phyloP scores from a whole-genome alignment of 2,888 invertebrate genomes.

The Petrolisthes manimaculis region DNA sequence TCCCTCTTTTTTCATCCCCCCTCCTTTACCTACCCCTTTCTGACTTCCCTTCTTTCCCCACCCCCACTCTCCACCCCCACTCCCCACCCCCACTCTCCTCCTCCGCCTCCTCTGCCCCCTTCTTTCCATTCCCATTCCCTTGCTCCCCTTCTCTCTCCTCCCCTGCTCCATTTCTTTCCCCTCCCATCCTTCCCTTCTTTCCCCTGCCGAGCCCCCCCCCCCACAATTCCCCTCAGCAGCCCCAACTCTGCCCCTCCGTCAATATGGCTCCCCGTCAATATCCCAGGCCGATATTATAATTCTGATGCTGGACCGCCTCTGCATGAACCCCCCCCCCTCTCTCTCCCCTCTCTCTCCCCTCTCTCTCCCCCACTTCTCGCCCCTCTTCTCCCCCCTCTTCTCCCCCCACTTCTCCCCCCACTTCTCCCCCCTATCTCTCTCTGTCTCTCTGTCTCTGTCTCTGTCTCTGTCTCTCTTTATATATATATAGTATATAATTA shows the following conservation, averaged over 20 bases:
- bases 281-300: constrained; percentile 59
- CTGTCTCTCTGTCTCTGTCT: too few relatives aligned
- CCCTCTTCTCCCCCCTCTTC: too few relatives aligned
- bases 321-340: constrained; percentile 52
- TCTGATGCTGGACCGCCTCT: constrained; percentile 55
- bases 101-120: background rate
- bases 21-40: background rate
- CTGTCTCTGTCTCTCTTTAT: too few relatives aligned
- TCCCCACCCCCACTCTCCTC: background rate
- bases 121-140: background rate
- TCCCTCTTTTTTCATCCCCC: background rate
- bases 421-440: too few relatives aligned
- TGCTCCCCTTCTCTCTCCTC: background rate
- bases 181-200: background rate
- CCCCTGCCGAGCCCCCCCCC: background rate
- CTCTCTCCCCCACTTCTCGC: too few relatives aligned
- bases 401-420: too few relatives aligned
- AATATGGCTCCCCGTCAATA: constrained; percentile 43
- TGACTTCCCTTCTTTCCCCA: background rate
- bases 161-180: background rate
- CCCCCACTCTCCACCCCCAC: background rate
- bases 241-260: constrained; percentile 22
- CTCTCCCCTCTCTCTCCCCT: too few relatives aligned
- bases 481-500: too few relatives aligned
- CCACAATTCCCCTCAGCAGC: background rate